phyloP scores from a whole-genome alignment of 2,113 vertebrate genomes.

The Tympanuchus pallidicinctus region DNA sequence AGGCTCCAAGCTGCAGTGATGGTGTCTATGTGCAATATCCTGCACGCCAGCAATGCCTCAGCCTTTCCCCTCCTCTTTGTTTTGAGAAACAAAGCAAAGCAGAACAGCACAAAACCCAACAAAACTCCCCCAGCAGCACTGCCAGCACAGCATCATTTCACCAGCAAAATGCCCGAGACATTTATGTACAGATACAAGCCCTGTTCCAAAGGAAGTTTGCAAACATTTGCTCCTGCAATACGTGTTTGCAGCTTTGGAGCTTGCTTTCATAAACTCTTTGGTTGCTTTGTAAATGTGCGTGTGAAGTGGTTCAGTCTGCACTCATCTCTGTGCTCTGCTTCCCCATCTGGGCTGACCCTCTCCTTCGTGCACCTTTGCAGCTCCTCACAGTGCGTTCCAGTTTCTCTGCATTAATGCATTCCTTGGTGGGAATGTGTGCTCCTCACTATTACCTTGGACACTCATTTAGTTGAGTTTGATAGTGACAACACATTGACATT shows the following conservation, averaged over 20 bases:
- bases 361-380: not conserved
- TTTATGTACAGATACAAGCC: not conserved
- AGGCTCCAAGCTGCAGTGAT: not conserved
- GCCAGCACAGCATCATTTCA: not conserved
- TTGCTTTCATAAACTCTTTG: not conserved
- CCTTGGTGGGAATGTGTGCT: constrained; percentile 46
- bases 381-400: not conserved
- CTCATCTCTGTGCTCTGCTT: rapidly evolving
- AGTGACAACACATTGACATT: constrained; percentile 81
- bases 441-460: constrained; percentile 68
- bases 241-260: not conserved
- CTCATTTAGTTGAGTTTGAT: constrained; percentile 79
- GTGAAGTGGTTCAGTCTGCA: not conserved
- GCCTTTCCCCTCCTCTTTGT: not conserved
- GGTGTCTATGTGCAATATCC: no score
- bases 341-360: not conserved
- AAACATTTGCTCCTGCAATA: not conserved
- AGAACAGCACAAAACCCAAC: not conserved
- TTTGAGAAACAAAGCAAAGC: not conserved
- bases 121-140: not conserved
- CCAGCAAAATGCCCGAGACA: not conserved
- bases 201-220: not conserved
- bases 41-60: rapidly evolving
- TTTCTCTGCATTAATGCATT: constrained; percentile 40
- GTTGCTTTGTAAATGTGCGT: rapidly evolving